phyloP scores from a whole-genome alignment of 1,140 invertebrate genomes.

The Bombus picipes region DNA sequence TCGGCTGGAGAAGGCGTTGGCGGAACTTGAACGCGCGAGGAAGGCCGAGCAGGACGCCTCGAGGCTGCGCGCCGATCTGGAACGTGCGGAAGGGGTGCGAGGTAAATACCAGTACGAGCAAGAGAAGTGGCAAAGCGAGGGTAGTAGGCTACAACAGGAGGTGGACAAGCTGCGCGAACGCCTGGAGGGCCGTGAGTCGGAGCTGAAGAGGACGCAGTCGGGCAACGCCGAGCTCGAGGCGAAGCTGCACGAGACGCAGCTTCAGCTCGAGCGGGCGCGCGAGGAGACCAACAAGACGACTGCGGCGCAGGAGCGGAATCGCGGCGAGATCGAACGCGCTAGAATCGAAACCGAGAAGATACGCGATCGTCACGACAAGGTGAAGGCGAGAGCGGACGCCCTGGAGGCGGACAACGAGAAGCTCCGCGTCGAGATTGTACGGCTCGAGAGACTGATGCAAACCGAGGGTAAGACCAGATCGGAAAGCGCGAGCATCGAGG shows the following conservation, averaged over 20 bases:
- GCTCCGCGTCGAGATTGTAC: slow-evolving; percentile 86
- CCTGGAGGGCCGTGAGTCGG: slow-evolving; percentile 88
- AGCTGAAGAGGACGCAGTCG: slow-evolving; percentile 87
- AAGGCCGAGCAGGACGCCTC: slow-evolving; percentile 87
- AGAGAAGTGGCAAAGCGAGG: slow-evolving; percentile 88
- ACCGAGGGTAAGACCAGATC: slow-evolving; percentile 81
- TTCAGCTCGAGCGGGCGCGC: slow-evolving; percentile 91
- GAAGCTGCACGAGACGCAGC: slow-evolving; percentile 89
- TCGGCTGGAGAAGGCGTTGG: slow-evolving; percentile 90
- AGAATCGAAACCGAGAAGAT: slow-evolving; percentile 94
- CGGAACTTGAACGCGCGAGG: slow-evolving; percentile 89
- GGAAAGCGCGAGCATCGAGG: slow-evolving; percentile 86
- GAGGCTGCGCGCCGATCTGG: slow-evolving; percentile 88
- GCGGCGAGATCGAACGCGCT: slow-evolving; percentile 89
- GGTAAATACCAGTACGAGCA: slow-evolving; percentile 95
- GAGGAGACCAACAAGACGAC: slow-evolving; percentile 89
- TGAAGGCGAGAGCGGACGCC: slow-evolving; percentile 87
- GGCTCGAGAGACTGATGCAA: slow-evolving; percentile 87
- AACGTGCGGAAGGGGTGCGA: slow-evolving; percentile 89
- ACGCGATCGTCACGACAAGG: slow-evolving; percentile 91
- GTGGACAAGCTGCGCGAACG: slow-evolving; percentile 89
- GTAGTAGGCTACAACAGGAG: slow-evolving; percentile 85
- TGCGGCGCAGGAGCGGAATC: slow-evolving; percentile 89
- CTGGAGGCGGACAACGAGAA: slow-evolving; percentile 90
- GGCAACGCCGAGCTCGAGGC: slow-evolving; percentile 88